Evolutionary conservation across 2,797 vertebrate genomes (phyloP).

Genomic region (Decapterus maruadsi): DNA sequence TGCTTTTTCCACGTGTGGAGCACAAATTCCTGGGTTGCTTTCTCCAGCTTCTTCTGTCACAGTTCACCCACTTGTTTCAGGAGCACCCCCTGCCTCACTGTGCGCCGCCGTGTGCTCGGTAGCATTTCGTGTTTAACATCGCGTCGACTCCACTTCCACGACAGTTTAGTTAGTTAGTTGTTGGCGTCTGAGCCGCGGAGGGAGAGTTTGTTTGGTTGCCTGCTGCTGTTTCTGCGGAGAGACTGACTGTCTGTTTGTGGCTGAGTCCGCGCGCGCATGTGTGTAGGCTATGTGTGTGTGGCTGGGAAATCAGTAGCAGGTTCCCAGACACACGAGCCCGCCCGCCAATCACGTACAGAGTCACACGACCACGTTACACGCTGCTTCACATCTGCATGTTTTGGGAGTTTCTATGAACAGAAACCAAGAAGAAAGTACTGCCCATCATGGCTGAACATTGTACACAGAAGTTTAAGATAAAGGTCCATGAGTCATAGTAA

Average conservation of each 20-base stretch:
- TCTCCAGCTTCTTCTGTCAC: constrained; percentile 61
- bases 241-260: constrained; percentile 46
- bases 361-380: constrained; percentile 29
- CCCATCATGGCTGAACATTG: neutral
- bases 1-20: constrained; percentile 71
- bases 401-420: neutral
- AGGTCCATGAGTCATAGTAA: constrained; percentile 7
- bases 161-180: constrained; percentile 12
- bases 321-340: constrained; percentile 60
- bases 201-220: constrained; percentile 34
- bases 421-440: neutral
- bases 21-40: constrained; percentile 16
- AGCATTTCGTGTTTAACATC: constrained; percentile 65
- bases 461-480: neutral
- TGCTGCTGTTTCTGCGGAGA: constrained; percentile 23
- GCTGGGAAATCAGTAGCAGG: constrained; percentile 75
- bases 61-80: constrained; percentile 56
- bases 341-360: constrained; percentile 66
- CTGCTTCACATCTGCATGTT: constrained; percentile 7
- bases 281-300: constrained; percentile 17
- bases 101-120: constrained; percentile 34
- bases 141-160: constrained; percentile 38
- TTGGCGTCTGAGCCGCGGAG: constrained; percentile 9
- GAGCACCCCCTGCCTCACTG: constrained; percentile 36
- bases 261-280: neutral